Evolutionary conservation across 2,888 invertebrate genomes (phyloP), one percentile per base, ranked within the genome.

Genomic region (Dioctria rufipes): DNA sequence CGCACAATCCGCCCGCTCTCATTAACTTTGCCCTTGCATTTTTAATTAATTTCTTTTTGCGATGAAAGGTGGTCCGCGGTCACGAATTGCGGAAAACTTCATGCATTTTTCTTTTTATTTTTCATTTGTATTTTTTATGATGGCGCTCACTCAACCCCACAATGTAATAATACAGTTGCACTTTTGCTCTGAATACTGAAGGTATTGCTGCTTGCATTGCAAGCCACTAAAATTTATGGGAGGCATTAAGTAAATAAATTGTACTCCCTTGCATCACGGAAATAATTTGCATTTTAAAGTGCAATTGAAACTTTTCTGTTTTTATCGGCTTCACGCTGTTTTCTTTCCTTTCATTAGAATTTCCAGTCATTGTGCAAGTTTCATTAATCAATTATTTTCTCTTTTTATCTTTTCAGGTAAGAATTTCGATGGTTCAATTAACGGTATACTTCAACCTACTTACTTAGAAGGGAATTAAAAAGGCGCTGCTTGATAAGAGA

Each of bases 41-140:
- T 60, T 60, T 60, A 60, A 60, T 60, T 60, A 60, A 60, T 60
- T 60, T 60, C 25, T 60, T 3, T 51, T n/a, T n/a, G 60, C 25
- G 60, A 60, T 60, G 60, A 25, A 25, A 60, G 25, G 25, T 60
- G 13, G 60, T 60, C 60, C 6, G 25, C n/a, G 13, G 60, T 60
- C 60, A 60, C 60, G 60, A 60, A 60, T 60, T 60, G 60, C 60
- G 60, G 25, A 2, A 8, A 60, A 60, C 25, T 60, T 60, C 25
- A 13, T 60, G 60, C 5, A 60, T 60, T 60, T 25, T 13, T 5
- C 25, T 60, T 4, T 60, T 60, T 58, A 9, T 58, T 58, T 58
- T 58, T 60, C 25, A n/a, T 25, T n/a, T 60, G 11, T 60, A 60
- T 60, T 5, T 60, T 60, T 6, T 60, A 13, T n/a, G 25, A 25